Percentiles rank a stretch among this genome's conserved stretches.
Conservation (phyloP, 2,113 vertebrate species). For the Aspiorhynchus laticeps region DNA sequence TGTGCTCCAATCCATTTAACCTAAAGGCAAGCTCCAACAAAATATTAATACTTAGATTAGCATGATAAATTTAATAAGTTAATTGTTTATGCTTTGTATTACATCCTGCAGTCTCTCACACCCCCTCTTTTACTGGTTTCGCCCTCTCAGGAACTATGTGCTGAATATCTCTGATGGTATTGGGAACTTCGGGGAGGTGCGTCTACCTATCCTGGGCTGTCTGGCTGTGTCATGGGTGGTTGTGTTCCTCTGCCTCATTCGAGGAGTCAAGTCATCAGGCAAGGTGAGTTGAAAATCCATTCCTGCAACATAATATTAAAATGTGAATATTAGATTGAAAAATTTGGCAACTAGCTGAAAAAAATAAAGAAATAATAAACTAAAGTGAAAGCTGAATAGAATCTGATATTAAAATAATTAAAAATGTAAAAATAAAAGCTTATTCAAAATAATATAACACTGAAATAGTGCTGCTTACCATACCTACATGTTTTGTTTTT, state of each 20-base stretch:
- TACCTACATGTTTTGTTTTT: background rate
- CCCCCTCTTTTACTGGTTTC: background rate
- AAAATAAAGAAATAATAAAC: background rate
- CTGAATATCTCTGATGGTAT: slow-evolving; percentile 92
- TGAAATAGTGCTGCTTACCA: background rate
- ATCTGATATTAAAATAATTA: background rate
- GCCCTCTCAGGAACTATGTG: slow-evolving; percentile 84
- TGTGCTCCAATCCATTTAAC: background rate
- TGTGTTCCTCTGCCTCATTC: slow-evolving; percentile 98
- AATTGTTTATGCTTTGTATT: background rate
- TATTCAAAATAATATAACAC: background rate
- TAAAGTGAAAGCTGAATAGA: background rate
- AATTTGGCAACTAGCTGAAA: background rate
- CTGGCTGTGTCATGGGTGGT: slow-evolving; percentile 92
- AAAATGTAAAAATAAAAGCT: background rate
- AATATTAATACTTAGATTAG: background rate
- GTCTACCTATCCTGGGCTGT: slow-evolving; percentile 92
- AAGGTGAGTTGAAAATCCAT: slow-evolving; percentile 79
- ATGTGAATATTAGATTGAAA: background rate
- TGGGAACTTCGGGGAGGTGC: slow-evolving; percentile 91
- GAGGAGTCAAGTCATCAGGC: slow-evolving; percentile 96
- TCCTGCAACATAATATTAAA: background rate
- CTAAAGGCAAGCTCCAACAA: background rate
- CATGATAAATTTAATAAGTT: background rate
- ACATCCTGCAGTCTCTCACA: background rate